Evolutionary conservation across 1,140 invertebrate species (phyloP).

Genomic region (Agrilus planipennis): DNA sequence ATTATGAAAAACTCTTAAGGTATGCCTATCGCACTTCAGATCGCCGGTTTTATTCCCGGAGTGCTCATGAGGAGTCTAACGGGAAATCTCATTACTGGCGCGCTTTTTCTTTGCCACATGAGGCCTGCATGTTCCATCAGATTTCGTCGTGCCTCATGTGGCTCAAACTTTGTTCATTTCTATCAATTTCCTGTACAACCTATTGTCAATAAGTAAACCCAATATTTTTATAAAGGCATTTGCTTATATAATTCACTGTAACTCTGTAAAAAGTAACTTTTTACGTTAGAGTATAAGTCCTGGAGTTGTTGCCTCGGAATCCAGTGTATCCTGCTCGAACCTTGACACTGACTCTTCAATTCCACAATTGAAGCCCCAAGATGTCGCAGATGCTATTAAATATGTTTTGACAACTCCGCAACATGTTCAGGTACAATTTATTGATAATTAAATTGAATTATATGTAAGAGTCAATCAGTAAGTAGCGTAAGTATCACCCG

Average conservation of each 20-base stretch:
- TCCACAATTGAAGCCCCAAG: slow-evolving; percentile 24
- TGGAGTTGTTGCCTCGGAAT: not conserved
- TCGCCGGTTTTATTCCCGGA: too few relatives aligned
- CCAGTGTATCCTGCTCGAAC: not conserved
- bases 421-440: slow-evolving; percentile 36
- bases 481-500: too few relatives aligned
- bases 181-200: not conserved
- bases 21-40: too few relatives aligned
- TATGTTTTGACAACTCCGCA: slow-evolving; percentile 39
- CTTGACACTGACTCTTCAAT: slow-evolving; percentile 1
- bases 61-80: too few relatives aligned
- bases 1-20: too few relatives aligned
- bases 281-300: not conserved
- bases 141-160: not conserved
- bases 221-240: not conserved
- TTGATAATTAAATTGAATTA: too few relatives aligned
- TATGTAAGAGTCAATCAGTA: too few relatives aligned
- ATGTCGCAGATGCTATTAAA: slow-evolving; percentile 39
- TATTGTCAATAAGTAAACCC: not conserved
- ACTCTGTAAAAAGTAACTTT: not conserved
- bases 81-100: too few relatives aligned
- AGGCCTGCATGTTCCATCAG: too few relatives aligned
- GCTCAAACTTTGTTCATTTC: not conserved
- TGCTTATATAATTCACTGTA: too few relatives aligned
- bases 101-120: too few relatives aligned